Evolutionary conservation across 2,113 vertebrate genomes (phyloP), one percentile per base, ranked within the genome.

Genomic region (Hystrix cristata): DNA sequence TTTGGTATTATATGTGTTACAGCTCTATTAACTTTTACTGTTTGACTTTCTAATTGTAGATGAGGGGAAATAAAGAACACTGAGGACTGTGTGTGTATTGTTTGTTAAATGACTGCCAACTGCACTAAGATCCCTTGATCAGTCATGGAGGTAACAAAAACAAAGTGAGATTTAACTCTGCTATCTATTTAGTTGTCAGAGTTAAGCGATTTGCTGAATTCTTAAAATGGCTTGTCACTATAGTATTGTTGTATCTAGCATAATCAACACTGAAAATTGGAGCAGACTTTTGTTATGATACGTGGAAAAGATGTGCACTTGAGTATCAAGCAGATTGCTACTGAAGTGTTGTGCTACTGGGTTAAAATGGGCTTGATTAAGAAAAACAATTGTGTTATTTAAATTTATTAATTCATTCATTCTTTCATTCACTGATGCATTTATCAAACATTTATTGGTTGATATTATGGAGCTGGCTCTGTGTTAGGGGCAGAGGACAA

Each of bases 21-120:
- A 92, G 87, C 74, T 94, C 87, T 94, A 60, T 94, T 94, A 90
- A 94, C 57, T 92, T 95, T 94, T 95, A 84, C 59, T 48, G 87
- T 95, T 96, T 96, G 57, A 93, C 74, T 86, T 95, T 91, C 67
- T 91, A 64, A 81, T 98, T 51, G 62, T 69, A 59, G 93, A 95
- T 87, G 59, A n/a, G 8, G 78, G 25, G 38, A 80, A 65, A 81
- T 90, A 72, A 67, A 67, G 74, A 83, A 88, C 84, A 76, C 64
- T 55, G 71, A 88, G 60, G 53, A n/a, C 88, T 87, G 4, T 92
- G 91, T 18, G 15, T 82, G 15, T 84, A 82, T 79, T 93, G 82
- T 92, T 71, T 84, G 86, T 88, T 87, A 82, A 88, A 29, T 62
- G 86, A n/a, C 46, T 93, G 62, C 43, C 90, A 89, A 57, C 34